Base-by-base conservation (phyloP, 2,113 vertebrate genomes). In the Origma solitaria region DNA sequence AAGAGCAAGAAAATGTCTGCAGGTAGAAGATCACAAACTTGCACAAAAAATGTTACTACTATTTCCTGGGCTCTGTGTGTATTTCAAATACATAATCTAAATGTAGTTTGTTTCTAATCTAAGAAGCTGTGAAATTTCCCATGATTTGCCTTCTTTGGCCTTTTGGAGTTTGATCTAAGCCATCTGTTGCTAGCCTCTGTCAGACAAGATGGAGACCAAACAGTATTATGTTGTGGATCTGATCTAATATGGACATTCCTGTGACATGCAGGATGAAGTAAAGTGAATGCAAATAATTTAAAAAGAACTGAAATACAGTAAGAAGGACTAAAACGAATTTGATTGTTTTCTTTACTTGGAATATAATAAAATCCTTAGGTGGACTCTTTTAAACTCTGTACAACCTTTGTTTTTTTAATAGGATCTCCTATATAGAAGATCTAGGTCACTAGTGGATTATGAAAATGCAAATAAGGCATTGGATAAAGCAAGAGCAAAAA, bases 381-480 rank as follows among this genome's bases (percentile, higher is more conserved):
- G 71, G 49, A 45, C n/a, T 78, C 18, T 44, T 90, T 7, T 44
- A 56, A 85, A 78, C 28, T 61, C 33, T 65, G 19, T 72, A 8
- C 20, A 62, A 80, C 15, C 27, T 86, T 73, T 65, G 18, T 91
- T 15, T 96, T 92, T 94, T 92, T 19, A 95, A 45, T 90, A 99
- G 99, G 99, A 99, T 97, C 98, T 99, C 82, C 96, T 99, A 6
- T 99, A 99, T 96, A 98, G 99, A 97, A 98, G 99, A 97, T 99
- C 99, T 91, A 98, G 99, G 79, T 98, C 99, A 73, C 98, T 99
- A 96, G 99, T 99, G 91, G 99, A 99, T 98, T 99, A 99, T 80
- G 99, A 99, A 98, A 99, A 99, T 68, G 99, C 99, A 73, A 99
- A 99, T 98, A 99, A 99, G 97, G 99, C 99, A 79, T 93, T 99